A percentile compares a stretch with the other conserved stretches of the same genome.
Evolutionary conservation across 2,888 invertebrate genomes (phyloP).

Genomic region (Ochlodes sylvanus): DNA sequence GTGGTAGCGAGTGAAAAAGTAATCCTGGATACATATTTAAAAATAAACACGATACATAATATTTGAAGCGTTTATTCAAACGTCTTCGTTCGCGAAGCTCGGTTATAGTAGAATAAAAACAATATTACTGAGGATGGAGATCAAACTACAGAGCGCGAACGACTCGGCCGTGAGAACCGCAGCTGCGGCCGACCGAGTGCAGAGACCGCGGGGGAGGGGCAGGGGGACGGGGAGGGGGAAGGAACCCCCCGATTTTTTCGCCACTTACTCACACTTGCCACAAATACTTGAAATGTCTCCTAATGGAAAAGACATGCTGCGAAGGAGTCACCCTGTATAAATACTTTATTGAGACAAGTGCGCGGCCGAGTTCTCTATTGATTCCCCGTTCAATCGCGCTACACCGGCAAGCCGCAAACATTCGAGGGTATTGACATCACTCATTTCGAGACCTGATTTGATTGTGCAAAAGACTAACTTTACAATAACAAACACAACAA

Average conservation of each 20-base stretch:
- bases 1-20: no score
- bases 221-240: not conserved
- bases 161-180: constrained; percentile 25
- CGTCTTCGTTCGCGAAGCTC: not conserved
- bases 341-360: constrained; percentile 82
- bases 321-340: constrained; percentile 72
- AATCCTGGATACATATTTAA: not conserved
- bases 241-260: constrained; percentile 61
- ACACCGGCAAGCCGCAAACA: not conserved
- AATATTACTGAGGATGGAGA: not conserved
- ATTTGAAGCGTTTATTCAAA: not conserved
- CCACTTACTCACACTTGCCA: constrained; percentile 78
- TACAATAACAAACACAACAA: no score
- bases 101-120: not conserved
- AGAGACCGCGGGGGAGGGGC: constrained; percentile 8
- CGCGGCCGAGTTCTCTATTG: constrained; percentile 57
- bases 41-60: not conserved
- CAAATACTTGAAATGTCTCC: constrained; percentile 80
- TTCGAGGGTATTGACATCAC: not conserved
- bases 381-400: constrained; percentile 58
- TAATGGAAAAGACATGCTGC: constrained; percentile 85
- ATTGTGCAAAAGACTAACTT: no score
- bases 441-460: not conserved
- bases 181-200: constrained; percentile 7
- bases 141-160: not conserved